Evolutionary conservation across 2,888 invertebrate species (phyloP).

Genomic region (Macrophya alboannulata): DNA sequence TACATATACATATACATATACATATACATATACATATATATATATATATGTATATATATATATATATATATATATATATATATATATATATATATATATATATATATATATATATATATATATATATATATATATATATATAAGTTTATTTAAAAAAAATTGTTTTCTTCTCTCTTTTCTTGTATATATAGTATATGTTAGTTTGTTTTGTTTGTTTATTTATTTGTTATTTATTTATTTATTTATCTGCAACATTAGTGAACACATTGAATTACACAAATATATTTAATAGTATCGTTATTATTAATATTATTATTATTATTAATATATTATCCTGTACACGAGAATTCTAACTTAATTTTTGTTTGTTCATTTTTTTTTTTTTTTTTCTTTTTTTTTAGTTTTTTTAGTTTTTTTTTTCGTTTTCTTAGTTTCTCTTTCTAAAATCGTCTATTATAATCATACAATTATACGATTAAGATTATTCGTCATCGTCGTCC

Average conservation of each 20-base stretch:
- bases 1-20: background rate
- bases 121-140: background rate
- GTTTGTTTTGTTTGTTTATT: background rate
- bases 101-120: background rate
- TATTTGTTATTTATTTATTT: background rate
- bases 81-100: background rate
- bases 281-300: conserved; percentile 49
- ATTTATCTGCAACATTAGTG: conserved; percentile 57
- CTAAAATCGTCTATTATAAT: conserved; percentile 17
- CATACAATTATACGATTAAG: too few relatives aligned
- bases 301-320: background rate
- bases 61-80: background rate
- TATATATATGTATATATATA: background rate
- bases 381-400: background rate
- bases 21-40: background rate
- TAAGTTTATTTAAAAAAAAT: background rate
- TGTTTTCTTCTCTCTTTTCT: background rate
- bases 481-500: too few relatives aligned
- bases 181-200: background rate
- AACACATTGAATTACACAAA: conserved; percentile 68
- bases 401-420: conserved; percentile 12
- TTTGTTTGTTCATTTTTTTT: conserved; percentile 1
- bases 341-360: conserved; percentile 33
- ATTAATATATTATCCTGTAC: conserved; percentile 63
- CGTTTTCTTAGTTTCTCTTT: background rate